Evolutionary conservation across 1,140 invertebrate species (phyloP).

Genomic region (Drosophila sp.): DNA sequence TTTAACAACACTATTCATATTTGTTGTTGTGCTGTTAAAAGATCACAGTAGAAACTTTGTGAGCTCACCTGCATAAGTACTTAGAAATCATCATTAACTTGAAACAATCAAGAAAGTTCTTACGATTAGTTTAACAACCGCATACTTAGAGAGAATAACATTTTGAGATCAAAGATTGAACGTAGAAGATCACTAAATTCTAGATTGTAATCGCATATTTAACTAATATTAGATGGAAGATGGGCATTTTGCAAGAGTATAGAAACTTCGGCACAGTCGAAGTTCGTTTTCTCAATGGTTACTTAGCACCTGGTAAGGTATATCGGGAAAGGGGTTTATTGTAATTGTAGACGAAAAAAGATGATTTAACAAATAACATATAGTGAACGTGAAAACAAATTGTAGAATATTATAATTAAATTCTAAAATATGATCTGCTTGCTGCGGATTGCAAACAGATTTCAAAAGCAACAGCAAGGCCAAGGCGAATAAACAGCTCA

Average conservation of each 20-base stretch:
- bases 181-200: too few relatives aligned
- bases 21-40: too few relatives aligned
- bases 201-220: too few relatives aligned
- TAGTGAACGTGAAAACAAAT: neutral
- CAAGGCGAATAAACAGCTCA: slow-evolving; percentile 27
- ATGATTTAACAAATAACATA: neutral
- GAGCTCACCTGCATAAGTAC: too few relatives aligned
- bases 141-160: too few relatives aligned
- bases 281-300: neutral
- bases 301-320: neutral
- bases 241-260: neutral
- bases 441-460: slow-evolving; percentile 39
- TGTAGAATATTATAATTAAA: neutral
- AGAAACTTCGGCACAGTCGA: neutral
- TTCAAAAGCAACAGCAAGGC: slow-evolving; percentile 64
- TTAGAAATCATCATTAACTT: too few relatives aligned
- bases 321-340: neutral
- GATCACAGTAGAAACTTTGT: too few relatives aligned
- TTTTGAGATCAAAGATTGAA: too few relatives aligned
- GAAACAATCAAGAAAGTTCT: too few relatives aligned
- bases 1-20: too few relatives aligned
- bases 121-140: too few relatives aligned
- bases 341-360: slow-evolving; percentile 6
- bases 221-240: too few relatives aligned
- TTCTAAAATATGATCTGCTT: neutral